Evolutionary conservation across 2,797 vertebrate genomes (phyloP).

Genomic region (Periophthalmus magnuspinnatus): DNA sequence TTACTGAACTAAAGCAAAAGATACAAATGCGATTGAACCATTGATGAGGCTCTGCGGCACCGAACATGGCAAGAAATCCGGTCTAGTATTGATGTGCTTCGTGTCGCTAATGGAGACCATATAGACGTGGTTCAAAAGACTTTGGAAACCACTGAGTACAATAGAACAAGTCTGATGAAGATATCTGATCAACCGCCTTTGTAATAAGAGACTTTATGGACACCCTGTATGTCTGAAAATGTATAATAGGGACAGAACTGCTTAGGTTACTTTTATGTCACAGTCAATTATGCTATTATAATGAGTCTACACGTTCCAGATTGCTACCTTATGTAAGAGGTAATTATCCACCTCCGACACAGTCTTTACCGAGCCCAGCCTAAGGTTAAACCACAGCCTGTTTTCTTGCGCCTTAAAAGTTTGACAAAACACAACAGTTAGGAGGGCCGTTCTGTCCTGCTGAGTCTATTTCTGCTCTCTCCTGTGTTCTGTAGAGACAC

Average conservation of each 20-base stretch:
- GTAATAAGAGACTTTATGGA: too few species aligned
- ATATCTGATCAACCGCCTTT: too few species aligned
- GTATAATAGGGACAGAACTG: neutral
- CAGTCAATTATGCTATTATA: neutral
- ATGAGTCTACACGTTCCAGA: neutral
- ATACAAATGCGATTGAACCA: too few species aligned
- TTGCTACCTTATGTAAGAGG: neutral
- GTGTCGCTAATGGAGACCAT: too few species aligned
- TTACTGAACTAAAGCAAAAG: too few species aligned
- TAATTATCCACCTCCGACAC: neutral
- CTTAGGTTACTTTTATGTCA: neutral
- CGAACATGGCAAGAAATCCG: too few species aligned
- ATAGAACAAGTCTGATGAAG: too few species aligned
- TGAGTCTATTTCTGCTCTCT: neutral
- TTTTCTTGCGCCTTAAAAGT: conserved; percentile 2
- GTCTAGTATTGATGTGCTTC: too few species aligned
- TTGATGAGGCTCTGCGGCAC: too few species aligned
- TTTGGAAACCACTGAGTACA: too few species aligned
- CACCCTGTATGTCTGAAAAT: neutral
- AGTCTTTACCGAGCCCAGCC: neutral
- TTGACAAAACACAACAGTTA: neutral
- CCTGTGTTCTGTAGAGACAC: neutral
- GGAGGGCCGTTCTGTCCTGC: neutral
- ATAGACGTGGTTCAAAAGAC: too few species aligned
- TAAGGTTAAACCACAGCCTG: neutral